Evolutionary conservation across 37 sponge, comb jelly and placozoan species (phyloP).

Genomic region (Halisarca cf. caerulea): DNA sequence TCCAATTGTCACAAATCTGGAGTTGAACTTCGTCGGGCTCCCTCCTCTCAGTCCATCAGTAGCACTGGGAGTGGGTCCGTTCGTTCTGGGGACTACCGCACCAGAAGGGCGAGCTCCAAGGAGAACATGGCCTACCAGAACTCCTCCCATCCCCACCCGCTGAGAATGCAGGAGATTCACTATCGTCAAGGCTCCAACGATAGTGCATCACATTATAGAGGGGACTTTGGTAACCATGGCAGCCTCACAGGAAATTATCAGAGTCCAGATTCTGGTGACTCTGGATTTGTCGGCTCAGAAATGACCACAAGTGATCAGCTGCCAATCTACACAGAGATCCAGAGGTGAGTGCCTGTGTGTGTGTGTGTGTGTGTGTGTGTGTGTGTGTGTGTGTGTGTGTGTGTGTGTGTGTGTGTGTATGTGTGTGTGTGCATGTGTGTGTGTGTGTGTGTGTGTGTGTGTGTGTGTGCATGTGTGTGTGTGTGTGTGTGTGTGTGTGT

Average conservation of each 20-base stretch:
- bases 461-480: too few species aligned
- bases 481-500: too few species aligned
- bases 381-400: constrained; percentile 21
- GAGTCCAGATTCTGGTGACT: constrained; percentile 17
- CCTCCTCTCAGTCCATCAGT: constrained; percentile 2
- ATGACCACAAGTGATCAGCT: not conserved
- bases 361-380: constrained; percentile 26
- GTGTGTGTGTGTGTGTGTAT: not conserved
- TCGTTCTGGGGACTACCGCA: not conserved
- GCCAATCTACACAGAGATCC: not conserved
- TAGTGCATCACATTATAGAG: not conserved
- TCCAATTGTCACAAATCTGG: not conserved
- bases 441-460: too few species aligned
- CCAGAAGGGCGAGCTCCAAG: not conserved
- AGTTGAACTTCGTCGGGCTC: not conserved
- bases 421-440: too few species aligned
- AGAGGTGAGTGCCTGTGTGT: not conserved
- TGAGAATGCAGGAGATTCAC: not conserved
- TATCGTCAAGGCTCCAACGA: not conserved
- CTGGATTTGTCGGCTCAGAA: not conserved
- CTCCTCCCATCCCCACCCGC: not conserved
- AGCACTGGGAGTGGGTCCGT: not conserved
- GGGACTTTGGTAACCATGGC: not conserved
- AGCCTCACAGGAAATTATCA: not conserved
- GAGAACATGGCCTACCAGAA: not conserved